A percentile compares a stretch with the other conserved stretches of the same genome.
phyloP scores from a whole-genome alignment of 2,797 vertebrate genomes.

The Esox masquinongy region DNA sequence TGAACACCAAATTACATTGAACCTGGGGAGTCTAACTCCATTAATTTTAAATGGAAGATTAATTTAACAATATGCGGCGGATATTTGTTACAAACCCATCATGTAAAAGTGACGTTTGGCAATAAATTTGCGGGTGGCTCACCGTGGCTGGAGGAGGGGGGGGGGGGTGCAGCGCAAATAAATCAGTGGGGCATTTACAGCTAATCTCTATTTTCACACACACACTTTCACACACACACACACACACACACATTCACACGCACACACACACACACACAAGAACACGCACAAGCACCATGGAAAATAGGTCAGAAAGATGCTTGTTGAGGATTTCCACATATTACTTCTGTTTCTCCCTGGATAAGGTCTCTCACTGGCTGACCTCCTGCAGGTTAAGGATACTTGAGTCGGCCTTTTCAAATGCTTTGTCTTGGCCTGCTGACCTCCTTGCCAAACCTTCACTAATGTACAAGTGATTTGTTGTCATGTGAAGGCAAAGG shows the following conservation, averaged over 20 bases:
- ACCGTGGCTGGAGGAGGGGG: conserved; percentile 79
- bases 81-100: conserved; percentile 99
- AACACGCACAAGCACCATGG: neutral
- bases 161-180: conserved; percentile 82
- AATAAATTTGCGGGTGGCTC: conserved; percentile 92
- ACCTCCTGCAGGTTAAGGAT: neutral
- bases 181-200: conserved; percentile 90
- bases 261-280: conserved; percentile 25
- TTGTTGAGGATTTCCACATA: neutral
- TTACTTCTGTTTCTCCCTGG: neutral
- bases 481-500: neutral
- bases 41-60: conserved; percentile 99
- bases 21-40: conserved; percentile 99
- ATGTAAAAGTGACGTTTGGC: conserved; percentile 97
- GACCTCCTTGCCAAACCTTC: neutral
- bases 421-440: neutral
- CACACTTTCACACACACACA: conserved; percentile 51
- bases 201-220: conserved; percentile 84
- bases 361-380: neutral
- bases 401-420: neutral
- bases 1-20: conserved; percentile 99
- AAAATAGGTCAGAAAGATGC: conserved; percentile 1
- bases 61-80: conserved; percentile 99
- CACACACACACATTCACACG: conserved; percentile 24
- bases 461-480: neutral